Evolutionary conservation across 2,888 invertebrate genomes (phyloP), one percentile per base, ranked within the genome.

Genomic region (Macrophya annulata): DNA sequence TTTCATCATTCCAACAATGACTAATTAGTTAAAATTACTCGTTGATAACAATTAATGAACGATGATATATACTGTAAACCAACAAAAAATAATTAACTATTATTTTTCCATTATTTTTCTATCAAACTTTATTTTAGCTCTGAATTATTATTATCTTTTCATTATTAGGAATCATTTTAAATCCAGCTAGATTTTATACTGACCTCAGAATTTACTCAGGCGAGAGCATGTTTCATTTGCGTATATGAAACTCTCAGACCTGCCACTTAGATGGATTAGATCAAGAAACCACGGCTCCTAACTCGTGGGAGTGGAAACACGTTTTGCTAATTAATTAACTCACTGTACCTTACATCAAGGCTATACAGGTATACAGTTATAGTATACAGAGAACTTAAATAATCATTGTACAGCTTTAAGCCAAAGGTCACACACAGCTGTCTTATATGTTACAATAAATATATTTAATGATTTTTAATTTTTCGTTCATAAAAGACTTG

Each of bases 271-370:
- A 81, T 81, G 81, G 59, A 81, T 81, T 81, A 81, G 62, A 81
- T 62, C 81, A 81, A 81, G 62, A 81, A 81, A 81, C 81, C 81
- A 81, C 81, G 51, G 5, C 59, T 62, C 21, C 59, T 43, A 62
- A 62, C 81, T 81, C 81, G 59, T 43, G 81, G 79, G 79, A 81
- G 79, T 81, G 59, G 62, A 81, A 81, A 81, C 81, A 81, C 81
- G 81, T 81, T 81, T 81, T 62, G 81, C 81, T 81, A 81, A 81
- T 81, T 81, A 81, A 81, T 81, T 81, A 81, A 81, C 81, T 62
- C 62, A 81, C 79, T 81, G 62, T 81, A 62, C 79, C 62, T 81
- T 81, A 62, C 79, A 81, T 81, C 59, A 51, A 15, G 40, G 59
- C n/a, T 81, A 21, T 74, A 21, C 45, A 74, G 45, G 74, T 45